These are phyloP conservation scores for Strigamia maritima DNA, from an alignment of 2,888 invertebrate species.

Conservation along the genomic window DNA sequence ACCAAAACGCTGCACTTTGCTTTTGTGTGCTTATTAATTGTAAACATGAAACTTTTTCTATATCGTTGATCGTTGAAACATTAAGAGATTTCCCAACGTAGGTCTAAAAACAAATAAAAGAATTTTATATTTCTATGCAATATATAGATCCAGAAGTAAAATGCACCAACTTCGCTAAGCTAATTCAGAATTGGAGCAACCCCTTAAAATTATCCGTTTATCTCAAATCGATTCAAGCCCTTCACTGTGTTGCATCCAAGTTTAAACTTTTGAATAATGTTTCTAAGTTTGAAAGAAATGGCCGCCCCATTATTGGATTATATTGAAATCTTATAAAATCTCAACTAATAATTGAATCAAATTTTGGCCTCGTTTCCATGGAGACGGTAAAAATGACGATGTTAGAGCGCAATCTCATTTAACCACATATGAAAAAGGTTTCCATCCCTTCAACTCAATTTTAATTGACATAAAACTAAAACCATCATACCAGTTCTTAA, in stretches of 20 bases:
- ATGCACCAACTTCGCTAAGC: not conserved
- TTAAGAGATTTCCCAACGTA: too few relatives aligned
- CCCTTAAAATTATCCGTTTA: conserved; percentile 1
- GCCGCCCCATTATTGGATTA: conserved; percentile 17
- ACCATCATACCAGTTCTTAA: not conserved
- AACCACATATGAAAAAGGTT: not conserved
- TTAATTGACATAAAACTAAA: not conserved
- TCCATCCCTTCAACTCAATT: not conserved
- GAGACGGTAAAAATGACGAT: not conserved
- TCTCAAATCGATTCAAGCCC: not conserved
- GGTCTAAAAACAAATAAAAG: too few relatives aligned
- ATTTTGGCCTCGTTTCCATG: not conserved
- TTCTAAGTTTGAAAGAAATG: not conserved
- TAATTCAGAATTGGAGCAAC: not conserved
- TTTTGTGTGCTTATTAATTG: too few relatives aligned
- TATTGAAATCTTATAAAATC: conserved; percentile 27
- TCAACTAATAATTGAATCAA: conserved; percentile 24
- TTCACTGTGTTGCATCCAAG: not conserved
- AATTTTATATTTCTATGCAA: too few relatives aligned
- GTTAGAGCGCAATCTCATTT: conserved; percentile 28
- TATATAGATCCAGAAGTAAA: not conserved
- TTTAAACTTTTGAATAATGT: not conserved
- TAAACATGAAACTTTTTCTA: too few relatives aligned
- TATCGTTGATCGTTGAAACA: too few relatives aligned
- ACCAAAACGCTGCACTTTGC: too few relatives aligned